Evolutionary conservation across 2,888 invertebrate species (phyloP).

Genomic region (Trichogramma dendrolimi): DNA sequence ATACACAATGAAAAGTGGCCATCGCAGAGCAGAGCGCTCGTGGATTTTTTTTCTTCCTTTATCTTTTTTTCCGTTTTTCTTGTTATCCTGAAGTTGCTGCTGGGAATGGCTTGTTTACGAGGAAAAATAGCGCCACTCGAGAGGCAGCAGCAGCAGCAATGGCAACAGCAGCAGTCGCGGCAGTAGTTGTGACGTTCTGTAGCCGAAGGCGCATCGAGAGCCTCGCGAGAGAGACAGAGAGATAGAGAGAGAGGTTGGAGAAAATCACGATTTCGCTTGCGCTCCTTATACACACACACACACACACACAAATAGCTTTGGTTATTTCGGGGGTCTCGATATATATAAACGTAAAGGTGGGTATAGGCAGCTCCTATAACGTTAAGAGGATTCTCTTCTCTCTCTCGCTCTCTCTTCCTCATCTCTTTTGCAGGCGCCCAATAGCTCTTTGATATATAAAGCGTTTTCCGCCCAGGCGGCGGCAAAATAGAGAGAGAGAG

Average conservation of each 20-base stretch:
- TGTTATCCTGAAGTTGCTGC: too few relatives aligned
- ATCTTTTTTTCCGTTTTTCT: too few relatives aligned
- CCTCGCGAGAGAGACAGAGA: neutral
- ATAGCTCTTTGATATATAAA: neutral
- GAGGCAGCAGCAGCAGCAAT: too few relatives aligned
- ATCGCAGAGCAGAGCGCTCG: too few relatives aligned
- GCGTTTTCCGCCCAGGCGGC: neutral
- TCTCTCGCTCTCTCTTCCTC: neutral
- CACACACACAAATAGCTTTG: conserved; percentile 16
- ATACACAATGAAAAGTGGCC: too few relatives aligned
- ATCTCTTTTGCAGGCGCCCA: neutral
- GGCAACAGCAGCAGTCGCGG: too few relatives aligned
- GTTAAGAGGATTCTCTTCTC: conserved; percentile 18
- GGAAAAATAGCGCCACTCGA: too few relatives aligned
- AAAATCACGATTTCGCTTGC: conserved; percentile 15
- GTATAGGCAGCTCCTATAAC: conserved; percentile 2
- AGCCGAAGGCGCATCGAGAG: neutral
- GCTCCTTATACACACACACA: neutral
- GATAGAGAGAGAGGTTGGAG: neutral
- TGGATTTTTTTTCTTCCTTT: too few relatives aligned
- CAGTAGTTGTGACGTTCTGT: too few relatives aligned
- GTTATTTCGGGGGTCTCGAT: conserved; percentile 7
- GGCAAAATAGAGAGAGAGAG: neutral
- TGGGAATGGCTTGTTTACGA: too few relatives aligned
- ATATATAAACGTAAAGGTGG: too few relatives aligned